Conservation (phyloP, 2,888 invertebrate genomes). For the Andrena camellia region DNA sequence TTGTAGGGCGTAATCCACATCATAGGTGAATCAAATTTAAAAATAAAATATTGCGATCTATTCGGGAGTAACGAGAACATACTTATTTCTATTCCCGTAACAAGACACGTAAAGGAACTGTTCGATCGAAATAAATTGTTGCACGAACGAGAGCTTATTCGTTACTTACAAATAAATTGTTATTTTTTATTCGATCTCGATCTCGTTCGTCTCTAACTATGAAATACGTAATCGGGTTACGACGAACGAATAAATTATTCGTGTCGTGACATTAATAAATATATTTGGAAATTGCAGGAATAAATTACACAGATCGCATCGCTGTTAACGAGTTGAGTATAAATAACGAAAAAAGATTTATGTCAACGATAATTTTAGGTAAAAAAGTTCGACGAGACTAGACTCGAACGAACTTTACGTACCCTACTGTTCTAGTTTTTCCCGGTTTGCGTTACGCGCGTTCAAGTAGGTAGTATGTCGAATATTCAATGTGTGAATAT, state of each 20-base stretch:
- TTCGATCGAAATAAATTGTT: no score
- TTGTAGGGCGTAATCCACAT: no score
- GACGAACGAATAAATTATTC: not conserved
- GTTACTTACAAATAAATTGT: no score
- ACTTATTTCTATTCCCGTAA: no score
- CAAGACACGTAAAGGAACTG: no score
- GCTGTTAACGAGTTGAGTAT: not conserved
- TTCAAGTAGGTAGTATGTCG: not conserved
- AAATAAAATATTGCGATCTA: no score
- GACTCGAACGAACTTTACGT: not conserved
- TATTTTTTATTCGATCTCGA: not conserved
- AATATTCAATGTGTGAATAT: not conserved
- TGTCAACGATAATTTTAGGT: not conserved
- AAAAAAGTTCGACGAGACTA: not conserved
- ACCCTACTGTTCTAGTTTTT: not conserved
- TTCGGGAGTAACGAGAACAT: no score
- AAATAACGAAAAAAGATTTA: not conserved
- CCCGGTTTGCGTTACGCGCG: not conserved
- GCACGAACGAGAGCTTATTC: no score
- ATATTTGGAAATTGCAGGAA: not conserved
- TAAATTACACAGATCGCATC: not conserved
- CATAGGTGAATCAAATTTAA: no score
- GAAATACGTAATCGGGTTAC: not conserved
- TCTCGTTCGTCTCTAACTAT: not conserved
- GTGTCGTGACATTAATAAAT: not conserved